phyloP scores from a whole-genome alignment of 2,888 invertebrate genomes.

The Drosophila anomalipes region DNA sequence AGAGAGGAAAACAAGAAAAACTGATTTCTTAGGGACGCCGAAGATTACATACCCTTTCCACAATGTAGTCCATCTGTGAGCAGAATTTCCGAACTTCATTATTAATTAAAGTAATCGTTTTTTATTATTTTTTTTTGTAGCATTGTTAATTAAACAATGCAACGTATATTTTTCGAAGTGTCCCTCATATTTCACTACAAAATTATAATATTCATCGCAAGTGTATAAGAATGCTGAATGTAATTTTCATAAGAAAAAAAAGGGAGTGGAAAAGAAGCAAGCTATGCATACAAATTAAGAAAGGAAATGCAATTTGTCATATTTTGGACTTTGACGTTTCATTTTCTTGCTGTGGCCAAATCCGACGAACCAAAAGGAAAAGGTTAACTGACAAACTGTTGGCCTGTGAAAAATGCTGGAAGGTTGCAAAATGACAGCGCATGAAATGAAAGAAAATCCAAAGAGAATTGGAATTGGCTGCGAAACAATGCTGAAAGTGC shows the following conservation, averaged over 20 bases:
- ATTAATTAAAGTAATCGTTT: not conserved
- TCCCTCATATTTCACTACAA: not conserved
- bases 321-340: constrained; percentile 69
- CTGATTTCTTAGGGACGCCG: not conserved
- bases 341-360: constrained; percentile 46
- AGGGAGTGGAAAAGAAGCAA: constrained; percentile 4
- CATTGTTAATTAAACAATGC: not conserved
- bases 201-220: not conserved
- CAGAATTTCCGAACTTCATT: not conserved
- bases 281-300: constrained; percentile 63
- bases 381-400: constrained; percentile 35
- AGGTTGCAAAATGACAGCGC: constrained; percentile 49
- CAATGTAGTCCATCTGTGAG: not conserved
- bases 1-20: not conserved
- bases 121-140: not conserved
- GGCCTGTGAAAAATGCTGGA: constrained; percentile 33
- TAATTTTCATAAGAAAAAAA: constrained; percentile 33
- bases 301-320: constrained; percentile 74
- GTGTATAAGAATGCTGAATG: constrained; percentile 39
- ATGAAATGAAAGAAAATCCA: constrained; percentile 40
- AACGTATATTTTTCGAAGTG: not conserved
- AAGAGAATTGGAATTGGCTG: not conserved
- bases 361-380: constrained; percentile 24
- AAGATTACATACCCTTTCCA: not conserved
- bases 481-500: constrained; percentile 28